phyloP scores from a whole-genome alignment of 2,113 vertebrate genomes.

The Lepus americanus region DNA sequence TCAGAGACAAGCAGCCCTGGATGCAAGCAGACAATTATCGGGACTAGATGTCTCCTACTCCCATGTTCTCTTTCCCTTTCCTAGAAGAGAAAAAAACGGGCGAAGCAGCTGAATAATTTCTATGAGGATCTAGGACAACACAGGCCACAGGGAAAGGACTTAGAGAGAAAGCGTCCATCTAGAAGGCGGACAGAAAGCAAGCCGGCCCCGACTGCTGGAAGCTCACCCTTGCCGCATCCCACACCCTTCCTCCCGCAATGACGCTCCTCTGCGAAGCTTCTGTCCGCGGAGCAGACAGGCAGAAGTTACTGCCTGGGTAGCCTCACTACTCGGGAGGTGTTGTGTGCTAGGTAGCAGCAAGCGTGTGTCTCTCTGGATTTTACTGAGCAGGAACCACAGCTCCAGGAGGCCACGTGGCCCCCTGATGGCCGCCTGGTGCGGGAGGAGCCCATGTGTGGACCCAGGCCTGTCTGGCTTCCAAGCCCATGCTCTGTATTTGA shows the following conservation, averaged over 20 bases:
- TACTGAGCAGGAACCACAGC: neutral
- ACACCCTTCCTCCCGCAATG: neutral
- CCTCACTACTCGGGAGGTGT: neutral
- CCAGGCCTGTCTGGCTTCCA: neutral
- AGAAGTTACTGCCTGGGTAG: neutral
- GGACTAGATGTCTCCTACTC: neutral
- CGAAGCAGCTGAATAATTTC: constrained; percentile 68
- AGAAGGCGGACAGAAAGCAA: constrained; percentile 38
- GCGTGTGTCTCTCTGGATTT: neutral
- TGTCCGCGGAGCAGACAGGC: neutral
- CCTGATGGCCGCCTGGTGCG: fast-evolving
- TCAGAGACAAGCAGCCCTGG: neutral
- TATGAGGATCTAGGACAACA: constrained; percentile 46
- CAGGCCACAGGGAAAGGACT: constrained; percentile 42
- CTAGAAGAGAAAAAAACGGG: constrained; percentile 28
- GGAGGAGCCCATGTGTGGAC: neutral
- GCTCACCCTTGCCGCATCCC: neutral
- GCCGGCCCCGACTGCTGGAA: neutral
- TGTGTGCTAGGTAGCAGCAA: neutral
- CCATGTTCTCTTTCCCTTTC: neutral
- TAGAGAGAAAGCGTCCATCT: constrained; percentile 4
- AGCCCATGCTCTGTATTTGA: neutral
- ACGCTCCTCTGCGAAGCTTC: neutral
- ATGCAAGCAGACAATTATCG: neutral
- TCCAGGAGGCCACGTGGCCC: neutral